Evolutionary conservation across 92 coral and sea anemone species (phyloP).

Genomic region (Porites cylindrica): DNA sequence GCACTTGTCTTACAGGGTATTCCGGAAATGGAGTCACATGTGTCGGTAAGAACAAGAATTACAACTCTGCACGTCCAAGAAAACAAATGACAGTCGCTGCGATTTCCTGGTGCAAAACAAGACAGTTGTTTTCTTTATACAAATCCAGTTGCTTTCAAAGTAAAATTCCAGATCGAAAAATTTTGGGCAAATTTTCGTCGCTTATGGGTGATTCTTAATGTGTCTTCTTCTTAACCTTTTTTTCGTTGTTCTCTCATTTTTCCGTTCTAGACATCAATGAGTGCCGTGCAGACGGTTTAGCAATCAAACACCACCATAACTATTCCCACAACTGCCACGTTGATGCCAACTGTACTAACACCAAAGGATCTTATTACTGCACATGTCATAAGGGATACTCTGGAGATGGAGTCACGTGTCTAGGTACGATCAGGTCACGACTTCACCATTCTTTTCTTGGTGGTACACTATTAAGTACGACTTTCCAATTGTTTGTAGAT

Average conservation of each 20-base stretch:
- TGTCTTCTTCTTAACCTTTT: not conserved
- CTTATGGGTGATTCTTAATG: not conserved
- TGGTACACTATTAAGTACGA: not conserved
- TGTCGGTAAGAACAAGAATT: conserved; percentile 20
- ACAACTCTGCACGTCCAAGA: no score
- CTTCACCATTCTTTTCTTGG: not conserved
- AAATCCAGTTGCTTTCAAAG: no score
- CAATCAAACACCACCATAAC: conserved; percentile 20
- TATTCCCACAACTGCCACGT: conserved; percentile 68
- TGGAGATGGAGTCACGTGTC: conserved; percentile 70
- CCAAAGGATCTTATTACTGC: conserved; percentile 71
- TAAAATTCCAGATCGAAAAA: no score
- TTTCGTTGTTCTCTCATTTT: not conserved
- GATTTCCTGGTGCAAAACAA: no score
- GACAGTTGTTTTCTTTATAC: no score
- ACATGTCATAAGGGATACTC: conserved; percentile 69
- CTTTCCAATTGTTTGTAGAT: not conserved
- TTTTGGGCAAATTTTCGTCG: not conserved
- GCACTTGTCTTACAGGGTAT: conserved; percentile 77
- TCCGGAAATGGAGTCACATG: conserved; percentile 79
- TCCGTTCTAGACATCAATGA: conserved; percentile 49
- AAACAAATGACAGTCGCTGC: no score
- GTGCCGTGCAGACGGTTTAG: conserved; percentile 31
- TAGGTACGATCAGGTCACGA: conserved; percentile 20
- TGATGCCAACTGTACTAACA: conserved; percentile 66